phyloP scores from a whole-genome alignment of 2,797 vertebrate species.

The Enteromius trimaculatus region DNA sequence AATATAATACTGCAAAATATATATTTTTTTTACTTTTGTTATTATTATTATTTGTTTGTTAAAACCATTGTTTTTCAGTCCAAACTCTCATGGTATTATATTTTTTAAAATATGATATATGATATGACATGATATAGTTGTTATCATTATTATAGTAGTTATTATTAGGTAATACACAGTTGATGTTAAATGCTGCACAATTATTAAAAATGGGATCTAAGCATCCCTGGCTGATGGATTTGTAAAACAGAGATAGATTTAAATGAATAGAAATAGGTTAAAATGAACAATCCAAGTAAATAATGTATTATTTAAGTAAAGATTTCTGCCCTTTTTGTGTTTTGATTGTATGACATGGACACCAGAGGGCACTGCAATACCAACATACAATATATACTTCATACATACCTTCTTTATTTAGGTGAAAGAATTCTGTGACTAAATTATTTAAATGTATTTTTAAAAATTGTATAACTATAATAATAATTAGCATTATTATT shows the following conservation, averaged over 20 bases:
- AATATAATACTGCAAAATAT: no score
- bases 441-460: not conserved
- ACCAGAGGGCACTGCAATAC: slow-evolving; percentile 51
- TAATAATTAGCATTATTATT: not conserved
- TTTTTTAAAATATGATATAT: no score
- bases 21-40: no score
- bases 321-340: not conserved
- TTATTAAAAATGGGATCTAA: not conserved
- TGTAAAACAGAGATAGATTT: not conserved
- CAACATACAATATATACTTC: not conserved
- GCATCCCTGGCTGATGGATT: not conserved
- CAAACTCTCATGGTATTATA: no score
- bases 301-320: not conserved
- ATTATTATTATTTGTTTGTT: no score
- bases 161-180: no score
- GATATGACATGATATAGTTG: no score
- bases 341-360: slow-evolving; percentile 19
- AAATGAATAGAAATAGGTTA: not conserved
- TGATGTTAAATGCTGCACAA: not conserved
- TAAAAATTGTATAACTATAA: not conserved
- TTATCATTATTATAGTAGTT: no score
- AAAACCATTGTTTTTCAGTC: no score
- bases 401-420: not conserved
- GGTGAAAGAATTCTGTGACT: not conserved
- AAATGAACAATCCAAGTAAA: not conserved